phyloP scores from a whole-genome alignment of 2,113 vertebrate species.

The Cacatua alba region DNA sequence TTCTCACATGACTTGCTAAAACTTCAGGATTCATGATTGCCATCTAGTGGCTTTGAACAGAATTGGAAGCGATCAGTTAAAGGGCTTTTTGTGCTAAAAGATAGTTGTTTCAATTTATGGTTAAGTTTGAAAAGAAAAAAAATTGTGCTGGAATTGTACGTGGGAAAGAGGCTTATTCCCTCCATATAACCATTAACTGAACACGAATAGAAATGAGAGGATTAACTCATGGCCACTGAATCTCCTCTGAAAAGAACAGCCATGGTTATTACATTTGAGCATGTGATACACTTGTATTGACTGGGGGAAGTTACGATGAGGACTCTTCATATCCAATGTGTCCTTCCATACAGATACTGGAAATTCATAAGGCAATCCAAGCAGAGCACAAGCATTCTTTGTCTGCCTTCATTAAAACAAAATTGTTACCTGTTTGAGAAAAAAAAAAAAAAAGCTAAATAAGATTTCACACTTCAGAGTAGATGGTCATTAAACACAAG shows the following conservation, averaged over 20 bases:
- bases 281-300: neutral
- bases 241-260: neutral
- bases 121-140: neutral
- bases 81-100: neutral
- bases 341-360: neutral
- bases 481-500: neutral
- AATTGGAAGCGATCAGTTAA: neutral
- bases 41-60: constrained; percentile 9
- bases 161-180: neutral
- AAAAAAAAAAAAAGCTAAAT: neutral
- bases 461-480: neutral
- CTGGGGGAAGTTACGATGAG: neutral
- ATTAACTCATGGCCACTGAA: neutral
- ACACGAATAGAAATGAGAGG: neutral
- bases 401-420: neutral
- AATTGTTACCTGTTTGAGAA: neutral
- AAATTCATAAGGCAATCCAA: neutral
- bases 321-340: neutral
- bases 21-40: neutral
- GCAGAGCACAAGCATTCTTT: neutral
- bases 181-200: neutral
- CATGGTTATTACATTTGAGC: neutral
- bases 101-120: neutral
- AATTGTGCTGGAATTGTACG: neutral
- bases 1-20: neutral